Percentiles rank a stretch among this genome's conserved stretches.
Conservation (phyloP, 1,140 invertebrate genomes). For the Hycleus phaleratus region DNA sequence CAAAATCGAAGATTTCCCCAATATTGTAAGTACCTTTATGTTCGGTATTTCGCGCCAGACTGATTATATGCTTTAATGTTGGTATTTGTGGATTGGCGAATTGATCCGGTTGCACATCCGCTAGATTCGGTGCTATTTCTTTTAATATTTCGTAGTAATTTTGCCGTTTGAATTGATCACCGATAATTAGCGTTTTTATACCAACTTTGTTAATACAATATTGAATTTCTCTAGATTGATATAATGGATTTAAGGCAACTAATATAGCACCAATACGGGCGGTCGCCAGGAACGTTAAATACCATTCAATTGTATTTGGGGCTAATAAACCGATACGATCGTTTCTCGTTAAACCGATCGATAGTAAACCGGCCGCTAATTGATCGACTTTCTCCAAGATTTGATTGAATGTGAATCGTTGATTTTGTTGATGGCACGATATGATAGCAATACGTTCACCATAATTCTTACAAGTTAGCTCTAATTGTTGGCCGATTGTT, state of each 20-base stretch:
- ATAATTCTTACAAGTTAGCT: conserved; percentile 47
- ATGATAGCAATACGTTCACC: conserved; percentile 52
- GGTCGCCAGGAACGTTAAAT: conserved; percentile 67
- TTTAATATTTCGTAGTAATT: conserved; percentile 66
- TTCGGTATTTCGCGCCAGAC: background rate
- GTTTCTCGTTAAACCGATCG: conserved; percentile 67
- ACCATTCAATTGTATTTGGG: conserved; percentile 81
- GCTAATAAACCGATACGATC: conserved; percentile 85
- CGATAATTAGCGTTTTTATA: conserved; percentile 63
- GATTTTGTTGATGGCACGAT: conserved; percentile 52
- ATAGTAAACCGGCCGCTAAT: conserved; percentile 70
- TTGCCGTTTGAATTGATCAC: conserved; percentile 56
- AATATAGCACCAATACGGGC: conserved; percentile 74
- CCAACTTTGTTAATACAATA: conserved; percentile 74
- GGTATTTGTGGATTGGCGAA: conserved; percentile 35
- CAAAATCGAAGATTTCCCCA: conserved; percentile 46
- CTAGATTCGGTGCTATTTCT: conserved; percentile 46
- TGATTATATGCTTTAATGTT: conserved; percentile 28
- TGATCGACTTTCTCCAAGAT: conserved; percentile 61
- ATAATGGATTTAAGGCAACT: conserved; percentile 82
- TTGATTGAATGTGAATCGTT: conserved; percentile 52
- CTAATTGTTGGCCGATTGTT: conserved; percentile 58
- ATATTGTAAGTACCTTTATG: conserved; percentile 55
- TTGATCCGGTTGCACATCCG: conserved; percentile 36
- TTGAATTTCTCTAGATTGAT: conserved; percentile 65